Base-by-base conservation (phyloP, 2,888 invertebrate species). In the Clistopyga incitator region DNA sequence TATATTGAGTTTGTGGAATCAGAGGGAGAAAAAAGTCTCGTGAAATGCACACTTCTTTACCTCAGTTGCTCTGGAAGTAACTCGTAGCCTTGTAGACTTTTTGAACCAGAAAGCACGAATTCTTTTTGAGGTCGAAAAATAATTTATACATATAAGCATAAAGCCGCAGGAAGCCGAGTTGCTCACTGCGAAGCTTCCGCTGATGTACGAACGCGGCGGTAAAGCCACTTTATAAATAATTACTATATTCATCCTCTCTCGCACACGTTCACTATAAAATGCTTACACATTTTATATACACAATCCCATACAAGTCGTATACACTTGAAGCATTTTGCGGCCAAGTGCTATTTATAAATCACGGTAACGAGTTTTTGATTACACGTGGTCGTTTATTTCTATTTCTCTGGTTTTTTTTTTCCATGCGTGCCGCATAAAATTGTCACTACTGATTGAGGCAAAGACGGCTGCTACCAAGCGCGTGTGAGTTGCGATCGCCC, bases 341-440 rank as follows among this genome's bases (percentile, higher is more conserved):
- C 72, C 84, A 80, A 85, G 88, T 86, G 90, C 88, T 88, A 90
- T 92, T 92, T 90, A 90, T 91, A 91, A 92, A 92, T 92, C 91
- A 90, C 89, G 88, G 90, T 91, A 92, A 92, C 91, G 92, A 92
- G 91, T 88, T 90, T 93, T 92, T 92, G 92, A 92, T 92, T 91
- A 90, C 90, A 89, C 65, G 85, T 74, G 67, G 87, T n/a, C 45
- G 56, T 47, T 42, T 71, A 34, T 70, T 71, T 75, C 79, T 72
- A 54, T 71, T 59, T n/a, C n/a, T n/a, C n/a, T n/a, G n/a, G n/a
- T n/a, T n/a, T 56, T 72, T 54, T 71, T 65, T 71, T 83, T 72
- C 77, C 74, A 74, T 84, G 68, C 80, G 84, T 86, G 79, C 84
- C 81, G 86, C 88, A 88, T 89, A 90, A 90, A 91, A 89, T 87